A percentile compares a stretch with the other conserved stretches of the same genome.
These are phyloP conservation scores for Rhinogobius similis DNA, from an alignment of 2,113 vertebrate genomes.

Conservation along the genomic window DNA sequence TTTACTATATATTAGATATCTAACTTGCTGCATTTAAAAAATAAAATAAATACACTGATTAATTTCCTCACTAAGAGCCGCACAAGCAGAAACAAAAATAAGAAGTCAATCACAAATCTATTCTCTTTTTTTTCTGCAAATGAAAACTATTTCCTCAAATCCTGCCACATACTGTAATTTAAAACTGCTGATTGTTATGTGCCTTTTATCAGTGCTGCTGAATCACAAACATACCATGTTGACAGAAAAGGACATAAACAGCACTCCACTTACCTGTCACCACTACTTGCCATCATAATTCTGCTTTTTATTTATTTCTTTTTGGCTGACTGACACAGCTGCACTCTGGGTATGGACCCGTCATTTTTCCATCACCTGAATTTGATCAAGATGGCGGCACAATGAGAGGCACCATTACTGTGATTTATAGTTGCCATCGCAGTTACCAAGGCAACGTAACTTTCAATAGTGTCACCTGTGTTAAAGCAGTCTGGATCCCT, in stretches of 20 bases:
- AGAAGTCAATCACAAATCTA: not conserved
- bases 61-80: not conserved
- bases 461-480: constrained; percentile 54
- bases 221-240: not conserved
- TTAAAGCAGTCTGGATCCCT: constrained; percentile 47
- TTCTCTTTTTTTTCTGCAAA: not conserved
- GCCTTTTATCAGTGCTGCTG: not conserved
- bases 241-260: constrained; percentile 28
- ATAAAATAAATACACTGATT: not conserved
- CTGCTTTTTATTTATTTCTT: constrained; percentile 13
- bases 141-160: not conserved
- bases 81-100: not conserved
- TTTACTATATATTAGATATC: not conserved
- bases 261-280: constrained; percentile 27
- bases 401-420: constrained; percentile 77
- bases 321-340: too few species aligned
- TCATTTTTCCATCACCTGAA: constrained; percentile 61
- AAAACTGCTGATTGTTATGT: not conserved
- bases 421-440: constrained; percentile 82
- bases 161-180: not conserved
- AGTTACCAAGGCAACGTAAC: constrained; percentile 78
- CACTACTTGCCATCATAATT: constrained; percentile 20
- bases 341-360: constrained; percentile 30
- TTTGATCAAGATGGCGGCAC: constrained; percentile 80
- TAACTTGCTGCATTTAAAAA: too few species aligned